These are phyloP conservation scores for Diarsia dahlii DNA, from an alignment of 2,888 invertebrate species.

Conservation along the genomic window DNA sequence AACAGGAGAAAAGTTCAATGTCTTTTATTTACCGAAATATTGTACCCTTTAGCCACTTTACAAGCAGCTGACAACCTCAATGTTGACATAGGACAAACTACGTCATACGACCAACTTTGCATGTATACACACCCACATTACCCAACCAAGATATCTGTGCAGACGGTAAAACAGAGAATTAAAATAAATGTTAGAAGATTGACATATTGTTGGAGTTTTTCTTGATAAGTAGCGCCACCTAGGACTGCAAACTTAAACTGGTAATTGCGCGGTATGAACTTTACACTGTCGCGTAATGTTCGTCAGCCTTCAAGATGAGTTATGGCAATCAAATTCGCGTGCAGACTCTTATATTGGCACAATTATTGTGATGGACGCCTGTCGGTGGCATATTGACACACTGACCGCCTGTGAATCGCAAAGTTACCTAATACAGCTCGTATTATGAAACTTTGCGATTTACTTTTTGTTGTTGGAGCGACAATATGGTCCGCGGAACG, in stretches of 20 bases:
- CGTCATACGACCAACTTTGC: slow-evolving; percentile 8
- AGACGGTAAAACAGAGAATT: neutral
- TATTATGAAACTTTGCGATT: neutral
- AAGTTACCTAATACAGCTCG: no score
- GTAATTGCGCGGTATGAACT: slow-evolving; percentile 2
- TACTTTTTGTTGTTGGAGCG: neutral
- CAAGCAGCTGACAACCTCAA: slow-evolving; percentile 20
- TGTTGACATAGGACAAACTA: slow-evolving; percentile 35
- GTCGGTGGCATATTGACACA: slow-evolving; percentile 30
- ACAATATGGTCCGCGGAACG: neutral
- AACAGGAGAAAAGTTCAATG: neutral
- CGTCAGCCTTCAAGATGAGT: slow-evolving; percentile 54
- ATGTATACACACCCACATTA: slow-evolving; percentile 35
- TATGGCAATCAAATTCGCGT: slow-evolving; percentile 60
- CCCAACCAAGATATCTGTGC: neutral
- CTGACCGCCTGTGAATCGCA: slow-evolving; percentile 4
- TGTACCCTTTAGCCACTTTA: slow-evolving; percentile 12
- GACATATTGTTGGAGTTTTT: neutral
- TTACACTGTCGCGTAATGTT: slow-evolving; percentile 11
- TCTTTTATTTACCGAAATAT: neutral
- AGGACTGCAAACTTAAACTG: neutral
- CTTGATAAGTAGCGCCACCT: neutral
- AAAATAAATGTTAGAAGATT: neutral
- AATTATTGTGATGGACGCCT: slow-evolving; percentile 44
- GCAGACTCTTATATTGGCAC: slow-evolving; percentile 49